A percentile compares a stretch with the other conserved stretches of the same genome.
Evolutionary conservation across 2,113 vertebrate genomes (phyloP).

Genomic region (Crypturellus undulatus): DNA sequence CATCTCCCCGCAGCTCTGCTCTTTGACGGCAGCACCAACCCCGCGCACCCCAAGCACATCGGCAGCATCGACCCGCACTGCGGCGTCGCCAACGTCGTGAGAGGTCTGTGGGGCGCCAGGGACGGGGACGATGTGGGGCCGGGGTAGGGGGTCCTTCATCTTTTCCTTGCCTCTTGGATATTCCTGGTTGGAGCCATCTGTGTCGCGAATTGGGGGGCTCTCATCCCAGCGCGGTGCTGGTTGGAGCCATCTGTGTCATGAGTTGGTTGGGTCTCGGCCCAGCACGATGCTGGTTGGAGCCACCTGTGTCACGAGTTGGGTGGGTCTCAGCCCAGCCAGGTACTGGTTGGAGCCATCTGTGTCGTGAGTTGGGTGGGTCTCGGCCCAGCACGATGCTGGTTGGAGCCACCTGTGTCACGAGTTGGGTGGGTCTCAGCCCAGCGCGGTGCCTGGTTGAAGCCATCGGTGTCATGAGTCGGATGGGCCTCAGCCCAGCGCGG

Average conservation of each 20-base stretch:
- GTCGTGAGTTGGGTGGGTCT: neutral
- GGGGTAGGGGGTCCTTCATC: too few species aligned
- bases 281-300: too few species aligned
- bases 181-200: accelerated
- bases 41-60: slow-evolving; percentile 91
- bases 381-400: neutral
- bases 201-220: neutral
- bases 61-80: slow-evolving; percentile 93
- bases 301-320: too few species aligned
- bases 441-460: neutral
- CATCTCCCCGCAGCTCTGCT: slow-evolving; percentile 81
- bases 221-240: neutral
- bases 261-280: neutral
- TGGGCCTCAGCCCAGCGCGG: neutral
- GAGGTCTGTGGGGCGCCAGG: slow-evolving; percentile 75
- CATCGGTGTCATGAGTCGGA: accelerated
- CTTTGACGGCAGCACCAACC: slow-evolving; percentile 91
- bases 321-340: neutral
- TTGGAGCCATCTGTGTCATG: too few species aligned
- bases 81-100: slow-evolving; percentile 85
- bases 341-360: too few species aligned
- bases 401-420: too few species aligned
- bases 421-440: neutral
- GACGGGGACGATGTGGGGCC: neutral
- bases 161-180: neutral